A percentile compares a stretch with the other conserved stretches of the same genome.
phyloP scores from a whole-genome alignment of 2,888 invertebrate species.

The Scrobipalpa costella region DNA sequence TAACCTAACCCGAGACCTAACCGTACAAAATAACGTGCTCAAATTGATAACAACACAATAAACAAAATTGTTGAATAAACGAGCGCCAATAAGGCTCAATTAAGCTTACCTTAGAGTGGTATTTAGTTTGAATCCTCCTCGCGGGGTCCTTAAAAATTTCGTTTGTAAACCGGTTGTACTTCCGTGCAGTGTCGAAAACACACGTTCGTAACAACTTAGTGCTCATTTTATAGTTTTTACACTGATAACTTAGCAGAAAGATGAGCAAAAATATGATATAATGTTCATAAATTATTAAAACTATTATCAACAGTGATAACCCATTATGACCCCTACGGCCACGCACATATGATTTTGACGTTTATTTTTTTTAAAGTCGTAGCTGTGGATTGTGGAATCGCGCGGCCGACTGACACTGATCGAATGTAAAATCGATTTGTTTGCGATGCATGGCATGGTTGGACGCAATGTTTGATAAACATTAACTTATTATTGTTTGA shows the following conservation, averaged over 20 bases:
- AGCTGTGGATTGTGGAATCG: neutral
- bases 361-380: slow-evolving; percentile 19
- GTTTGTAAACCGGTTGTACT: slow-evolving; percentile 42
- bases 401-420: slow-evolving; percentile 1
- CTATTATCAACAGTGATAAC: slow-evolving; percentile 70
- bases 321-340: slow-evolving; percentile 69
- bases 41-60: slow-evolving; percentile 18
- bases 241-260: slow-evolving; percentile 36
- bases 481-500: neutral
- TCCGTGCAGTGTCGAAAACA: slow-evolving; percentile 48
- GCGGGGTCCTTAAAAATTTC: slow-evolving; percentile 38
- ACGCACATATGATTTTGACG: slow-evolving; percentile 29
- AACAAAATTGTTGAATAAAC: neutral
- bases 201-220: slow-evolving; percentile 50
- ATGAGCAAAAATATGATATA: slow-evolving; percentile 42
- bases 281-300: slow-evolving; percentile 45
- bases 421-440: slow-evolving; percentile 8
- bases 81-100: slow-evolving; percentile 15
- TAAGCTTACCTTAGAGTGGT: slow-evolving; percentile 58
- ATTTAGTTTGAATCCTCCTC: slow-evolving; percentile 51
- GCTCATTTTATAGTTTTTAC: slow-evolving; percentile 54
- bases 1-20: slow-evolving; percentile 13
- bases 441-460: neutral
- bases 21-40: slow-evolving; percentile 19
- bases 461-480: neutral